Percentiles rank a stretch among this genome's conserved stretches.
Evolutionary conservation across 2,113 vertebrate species (phyloP).

Genomic region (Scomber japonicus): DNA sequence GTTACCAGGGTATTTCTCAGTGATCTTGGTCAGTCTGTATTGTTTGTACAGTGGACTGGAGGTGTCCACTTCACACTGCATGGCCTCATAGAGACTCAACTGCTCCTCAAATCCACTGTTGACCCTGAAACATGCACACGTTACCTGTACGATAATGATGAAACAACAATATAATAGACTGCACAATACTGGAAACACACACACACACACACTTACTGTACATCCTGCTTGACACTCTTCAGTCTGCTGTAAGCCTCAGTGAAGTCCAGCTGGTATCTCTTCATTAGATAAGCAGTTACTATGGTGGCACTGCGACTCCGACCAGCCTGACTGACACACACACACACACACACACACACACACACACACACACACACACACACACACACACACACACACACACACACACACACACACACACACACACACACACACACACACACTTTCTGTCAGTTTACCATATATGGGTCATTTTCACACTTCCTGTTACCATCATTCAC

Average conservation of each 20-base stretch:
- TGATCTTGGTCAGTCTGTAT: slow-evolving; percentile 90
- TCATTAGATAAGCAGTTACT: slow-evolving; percentile 93
- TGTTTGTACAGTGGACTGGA: slow-evolving; percentile 90
- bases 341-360: slow-evolving; percentile 6
- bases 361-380: slow-evolving; percentile 10
- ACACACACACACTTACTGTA: slow-evolving; percentile 85
- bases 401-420: slow-evolving; percentile 36
- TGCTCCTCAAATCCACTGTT: slow-evolving; percentile 92
- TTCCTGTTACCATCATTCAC: too few relatives aligned
- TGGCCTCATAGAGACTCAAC: slow-evolving; percentile 89
- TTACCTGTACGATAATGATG: not conserved
- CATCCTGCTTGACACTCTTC: slow-evolving; percentile 85
- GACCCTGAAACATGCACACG: slow-evolving; percentile 82
- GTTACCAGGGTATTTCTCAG: slow-evolving; percentile 89
- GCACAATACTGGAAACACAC: not conserved
- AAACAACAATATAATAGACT: not conserved
- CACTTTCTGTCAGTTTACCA: not conserved
- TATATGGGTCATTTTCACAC: too few relatives aligned
- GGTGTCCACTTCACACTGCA: slow-evolving; percentile 89
- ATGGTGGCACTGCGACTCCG: slow-evolving; percentile 93
- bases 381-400: slow-evolving; percentile 10
- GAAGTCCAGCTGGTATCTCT: slow-evolving; percentile 84
- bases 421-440: slow-evolving; percentile 6
- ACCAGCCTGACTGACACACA: slow-evolving; percentile 88
- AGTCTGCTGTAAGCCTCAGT: slow-evolving; percentile 88